phyloP scores from a whole-genome alignment of 1,140 invertebrate genomes.

The Anoplophora glabripennis region DNA sequence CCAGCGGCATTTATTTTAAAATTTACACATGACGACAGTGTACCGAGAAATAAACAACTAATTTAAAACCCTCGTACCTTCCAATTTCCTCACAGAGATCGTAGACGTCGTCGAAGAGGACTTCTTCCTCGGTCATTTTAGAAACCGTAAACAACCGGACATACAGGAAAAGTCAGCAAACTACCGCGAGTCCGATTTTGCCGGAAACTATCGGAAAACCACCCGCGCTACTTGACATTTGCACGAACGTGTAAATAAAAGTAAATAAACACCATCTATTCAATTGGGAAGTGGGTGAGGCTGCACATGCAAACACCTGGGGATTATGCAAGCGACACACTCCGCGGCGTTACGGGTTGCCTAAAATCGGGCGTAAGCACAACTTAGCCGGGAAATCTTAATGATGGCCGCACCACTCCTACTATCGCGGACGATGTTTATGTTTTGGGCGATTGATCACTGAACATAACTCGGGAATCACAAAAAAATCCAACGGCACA shows the following conservation, averaged over 20 bases:
- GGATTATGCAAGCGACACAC: constrained; percentile 15
- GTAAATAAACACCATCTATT: too few relatives aligned
- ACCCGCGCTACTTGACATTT: constrained; percentile 9
- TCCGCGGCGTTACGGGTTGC: constrained; percentile 17
- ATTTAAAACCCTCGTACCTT: constrained; percentile 66
- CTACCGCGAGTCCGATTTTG: neutral
- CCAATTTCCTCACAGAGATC: constrained; percentile 93
- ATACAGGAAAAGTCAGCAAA: neutral
- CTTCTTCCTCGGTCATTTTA: constrained; percentile 84
- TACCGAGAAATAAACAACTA: too few relatives aligned
- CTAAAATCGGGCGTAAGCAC: constrained; percentile 17
- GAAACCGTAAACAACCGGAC: neutral
- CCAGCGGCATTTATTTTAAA: too few relatives aligned
- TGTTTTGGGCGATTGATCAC: neutral
- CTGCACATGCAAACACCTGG: constrained; percentile 6
- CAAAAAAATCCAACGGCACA: neutral
- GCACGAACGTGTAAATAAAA: too few relatives aligned
- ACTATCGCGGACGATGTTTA: constrained; percentile 13
- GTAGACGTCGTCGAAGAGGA: constrained; percentile 94
- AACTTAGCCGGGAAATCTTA: constrained; percentile 4
- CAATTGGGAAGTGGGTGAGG: constrained; percentile 16
- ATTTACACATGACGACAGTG: too few relatives aligned
- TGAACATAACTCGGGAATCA: neutral
- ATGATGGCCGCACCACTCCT: constrained; percentile 25
- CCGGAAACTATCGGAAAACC: constrained; percentile 1